Conservation (phyloP, 2,888 invertebrate genomes). For the Pardosa pseudoannulata region DNA sequence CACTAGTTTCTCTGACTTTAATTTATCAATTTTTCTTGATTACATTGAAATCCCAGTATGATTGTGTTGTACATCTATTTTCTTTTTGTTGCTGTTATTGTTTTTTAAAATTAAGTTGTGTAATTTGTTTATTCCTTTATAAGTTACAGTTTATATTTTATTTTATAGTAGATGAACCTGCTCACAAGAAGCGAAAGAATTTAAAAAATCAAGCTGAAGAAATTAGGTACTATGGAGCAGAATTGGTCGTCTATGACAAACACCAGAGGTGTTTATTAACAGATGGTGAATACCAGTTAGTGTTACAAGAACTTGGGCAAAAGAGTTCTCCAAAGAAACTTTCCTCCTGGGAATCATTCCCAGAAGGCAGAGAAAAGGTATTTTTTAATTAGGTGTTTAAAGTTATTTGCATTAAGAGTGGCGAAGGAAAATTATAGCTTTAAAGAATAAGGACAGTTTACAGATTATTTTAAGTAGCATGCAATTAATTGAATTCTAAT, state of each 20-base stretch:
- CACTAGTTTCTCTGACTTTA: too few relatives aligned
- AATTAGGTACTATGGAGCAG: slow-evolving; percentile 78
- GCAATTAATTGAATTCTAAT: too few relatives aligned
- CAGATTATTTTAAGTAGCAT: too few relatives aligned
- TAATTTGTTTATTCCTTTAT: too few relatives aligned
- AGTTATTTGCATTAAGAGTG: neutral
- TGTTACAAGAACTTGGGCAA: slow-evolving; percentile 83
- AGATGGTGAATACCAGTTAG: slow-evolving; percentile 93
- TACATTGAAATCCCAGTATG: too few relatives aligned
- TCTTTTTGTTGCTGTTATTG: too few relatives aligned
- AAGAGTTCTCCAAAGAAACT: slow-evolving; percentile 83
- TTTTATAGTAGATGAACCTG: slow-evolving; percentile 75
- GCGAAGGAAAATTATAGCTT: neutral
- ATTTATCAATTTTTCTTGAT: too few relatives aligned
- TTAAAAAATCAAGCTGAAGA: slow-evolving; percentile 66
- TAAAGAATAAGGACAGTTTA: too few relatives aligned
- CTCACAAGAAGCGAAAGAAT: slow-evolving; percentile 73
- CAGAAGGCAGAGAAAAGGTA: slow-evolving; percentile 80
- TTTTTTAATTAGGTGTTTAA: neutral
- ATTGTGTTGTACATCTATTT: too few relatives aligned
- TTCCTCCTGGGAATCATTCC: slow-evolving; percentile 85
- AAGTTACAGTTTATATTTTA: too few relatives aligned
- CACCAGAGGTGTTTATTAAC: slow-evolving; percentile 90
- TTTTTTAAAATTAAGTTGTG: too few relatives aligned
- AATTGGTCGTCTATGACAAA: slow-evolving; percentile 92